phyloP scores from a whole-genome alignment of 2,888 invertebrate genomes.

The Dysmachus trigonus region DNA sequence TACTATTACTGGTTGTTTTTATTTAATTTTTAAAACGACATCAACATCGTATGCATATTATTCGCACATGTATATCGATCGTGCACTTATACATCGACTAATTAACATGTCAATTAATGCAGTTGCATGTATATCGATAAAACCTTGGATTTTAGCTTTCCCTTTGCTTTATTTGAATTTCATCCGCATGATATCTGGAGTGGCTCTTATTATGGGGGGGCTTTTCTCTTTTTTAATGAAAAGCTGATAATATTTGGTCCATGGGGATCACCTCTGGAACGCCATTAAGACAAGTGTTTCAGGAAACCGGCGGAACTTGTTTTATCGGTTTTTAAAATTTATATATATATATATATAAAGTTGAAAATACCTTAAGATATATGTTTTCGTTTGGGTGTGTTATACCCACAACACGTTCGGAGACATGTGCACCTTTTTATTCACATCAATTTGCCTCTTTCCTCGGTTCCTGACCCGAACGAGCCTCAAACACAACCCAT shows the following conservation, averaged over 20 bases:
- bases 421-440: slow-evolving; percentile 10
- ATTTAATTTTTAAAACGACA: background rate
- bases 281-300: slow-evolving; percentile 40
- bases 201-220: background rate
- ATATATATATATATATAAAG: background rate
- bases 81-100: slow-evolving; percentile 14
- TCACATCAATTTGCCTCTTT: background rate
- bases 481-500: background rate
- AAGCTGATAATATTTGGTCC: slow-evolving; percentile 4
- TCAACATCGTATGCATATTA: background rate
- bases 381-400: background rate
- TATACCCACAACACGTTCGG: background rate
- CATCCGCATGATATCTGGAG: background rate
- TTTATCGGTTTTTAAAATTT: slow-evolving; percentile 1
- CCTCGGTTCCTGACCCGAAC: background rate
- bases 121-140: background rate
- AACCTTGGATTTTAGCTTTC: slow-evolving; percentile 18
- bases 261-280: slow-evolving; percentile 22
- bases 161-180: slow-evolving; percentile 28
- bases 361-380: background rate
- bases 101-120: slow-evolving; percentile 34
- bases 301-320: slow-evolving; percentile 40
- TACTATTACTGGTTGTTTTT: background rate
- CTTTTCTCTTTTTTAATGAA: slow-evolving; percentile 32
- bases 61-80: too few species aligned